phyloP scores from a whole-genome alignment of 2,888 invertebrate genomes.

The Morinoia aosen region DNA sequence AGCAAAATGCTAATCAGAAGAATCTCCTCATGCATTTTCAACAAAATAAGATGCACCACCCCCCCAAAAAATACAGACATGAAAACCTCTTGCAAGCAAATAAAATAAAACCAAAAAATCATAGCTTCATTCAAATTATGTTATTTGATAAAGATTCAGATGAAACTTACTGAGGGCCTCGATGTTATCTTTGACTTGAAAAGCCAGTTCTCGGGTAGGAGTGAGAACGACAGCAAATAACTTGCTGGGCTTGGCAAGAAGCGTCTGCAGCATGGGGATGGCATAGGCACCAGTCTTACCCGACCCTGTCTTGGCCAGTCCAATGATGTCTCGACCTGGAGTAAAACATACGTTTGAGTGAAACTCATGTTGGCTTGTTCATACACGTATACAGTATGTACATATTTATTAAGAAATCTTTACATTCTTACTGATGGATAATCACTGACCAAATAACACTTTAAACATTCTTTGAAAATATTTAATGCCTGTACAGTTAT shows the following conservation, averaged over 20 bases:
- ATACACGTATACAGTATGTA: not conserved
- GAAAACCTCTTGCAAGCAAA: too few relatives aligned
- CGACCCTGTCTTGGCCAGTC: slow-evolving; percentile 86
- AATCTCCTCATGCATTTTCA: too few relatives aligned
- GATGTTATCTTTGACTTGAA: slow-evolving; percentile 76
- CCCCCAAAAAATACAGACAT: too few relatives aligned
- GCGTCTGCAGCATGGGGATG: slow-evolving; percentile 90
- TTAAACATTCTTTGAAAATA: too few relatives aligned
- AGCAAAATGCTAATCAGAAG: too few relatives aligned
- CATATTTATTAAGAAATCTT: not conserved
- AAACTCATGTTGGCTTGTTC: not conserved
- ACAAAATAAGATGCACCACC: too few relatives aligned
- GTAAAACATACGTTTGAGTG: slow-evolving; percentile 73
- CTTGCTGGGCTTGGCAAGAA: slow-evolving; percentile 91
- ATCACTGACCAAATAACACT: too few relatives aligned
- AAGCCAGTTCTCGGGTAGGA: slow-evolving; percentile 97
- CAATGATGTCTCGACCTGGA: slow-evolving; percentile 84
- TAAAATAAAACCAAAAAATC: too few relatives aligned
- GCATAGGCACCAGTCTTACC: slow-evolving; percentile 99
- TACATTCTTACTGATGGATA: too few relatives aligned
- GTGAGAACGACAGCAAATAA: slow-evolving; percentile 94
- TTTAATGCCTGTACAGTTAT: too few relatives aligned
- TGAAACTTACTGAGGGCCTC: slow-evolving; percentile 48
- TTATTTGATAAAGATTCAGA: not conserved
- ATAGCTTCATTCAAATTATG: not conserved